phyloP scores from a whole-genome alignment of 2,797 vertebrate genomes.

The Phaenicophaeus curvirostris region DNA sequence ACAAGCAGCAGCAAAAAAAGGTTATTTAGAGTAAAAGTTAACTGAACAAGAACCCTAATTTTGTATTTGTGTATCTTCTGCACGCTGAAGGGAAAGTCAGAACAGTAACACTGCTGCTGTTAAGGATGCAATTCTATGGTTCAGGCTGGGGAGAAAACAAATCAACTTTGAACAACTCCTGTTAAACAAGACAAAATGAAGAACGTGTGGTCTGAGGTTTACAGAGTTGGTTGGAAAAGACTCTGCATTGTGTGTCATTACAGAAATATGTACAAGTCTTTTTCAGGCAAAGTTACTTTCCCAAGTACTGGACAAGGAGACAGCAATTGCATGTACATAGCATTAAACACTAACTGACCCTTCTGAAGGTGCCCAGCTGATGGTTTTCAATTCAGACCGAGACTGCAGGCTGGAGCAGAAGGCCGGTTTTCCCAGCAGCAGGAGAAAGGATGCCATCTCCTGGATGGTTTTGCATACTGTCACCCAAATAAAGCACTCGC shows the following conservation, averaged over 20 bases:
- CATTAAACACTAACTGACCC: background rate
- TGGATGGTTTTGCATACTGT: background rate
- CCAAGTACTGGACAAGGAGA: background rate
- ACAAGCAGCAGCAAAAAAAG: background rate
- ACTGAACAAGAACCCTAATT: background rate
- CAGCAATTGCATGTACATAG: rapidly evolving
- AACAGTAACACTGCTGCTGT: background rate
- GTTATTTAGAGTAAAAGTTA: constrained; percentile 8
- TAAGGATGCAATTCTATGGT: background rate
- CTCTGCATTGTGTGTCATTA: background rate
- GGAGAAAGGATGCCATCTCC: constrained; percentile 44
- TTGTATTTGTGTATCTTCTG: background rate
- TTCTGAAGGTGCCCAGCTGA: background rate
- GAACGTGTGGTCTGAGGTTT: rapidly evolving
- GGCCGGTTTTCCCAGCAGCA: background rate
- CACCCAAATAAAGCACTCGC: rapidly evolving
- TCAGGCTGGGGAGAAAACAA: background rate
- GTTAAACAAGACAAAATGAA: background rate
- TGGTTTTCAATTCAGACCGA: background rate
- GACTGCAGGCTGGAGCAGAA: background rate
- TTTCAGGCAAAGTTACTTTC: background rate
- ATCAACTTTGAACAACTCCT: background rate
- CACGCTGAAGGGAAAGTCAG: background rate
- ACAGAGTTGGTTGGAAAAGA: background rate
- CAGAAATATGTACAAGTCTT: background rate